Conservation (phyloP, 2,797 vertebrate species). For the Pseudocheirus occidentalis region DNA sequence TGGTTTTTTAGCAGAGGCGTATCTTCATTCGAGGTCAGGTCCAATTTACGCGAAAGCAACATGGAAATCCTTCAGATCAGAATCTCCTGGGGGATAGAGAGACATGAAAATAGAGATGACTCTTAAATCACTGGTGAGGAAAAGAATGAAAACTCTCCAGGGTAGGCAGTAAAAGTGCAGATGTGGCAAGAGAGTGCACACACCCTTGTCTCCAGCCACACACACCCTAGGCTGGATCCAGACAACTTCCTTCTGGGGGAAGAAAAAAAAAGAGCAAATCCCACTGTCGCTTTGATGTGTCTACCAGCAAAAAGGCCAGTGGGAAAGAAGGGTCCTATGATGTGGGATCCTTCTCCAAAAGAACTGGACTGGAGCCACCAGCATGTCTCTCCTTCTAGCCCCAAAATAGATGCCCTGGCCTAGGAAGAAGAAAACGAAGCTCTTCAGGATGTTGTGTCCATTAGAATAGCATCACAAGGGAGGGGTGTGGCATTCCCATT, state of each 20-base stretch:
- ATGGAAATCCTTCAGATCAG: background rate
- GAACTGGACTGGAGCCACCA: constrained; percentile 30
- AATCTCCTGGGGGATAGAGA: background rate
- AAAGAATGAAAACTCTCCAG: constrained; percentile 15
- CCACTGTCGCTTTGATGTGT: constrained; percentile 52
- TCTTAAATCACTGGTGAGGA: background rate
- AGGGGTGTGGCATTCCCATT: background rate
- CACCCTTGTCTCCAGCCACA: constrained; percentile 12
- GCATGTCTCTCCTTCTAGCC: constrained; percentile 69
- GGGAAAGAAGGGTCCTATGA: constrained; percentile 60
- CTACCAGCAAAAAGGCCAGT: constrained; percentile 18
- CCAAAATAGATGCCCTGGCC: constrained; percentile 72
- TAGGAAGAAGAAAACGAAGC: constrained; percentile 56
- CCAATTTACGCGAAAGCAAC: constrained; percentile 33
- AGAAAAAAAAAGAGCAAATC: constrained; percentile 49
- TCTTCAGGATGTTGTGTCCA: constrained; percentile 57
- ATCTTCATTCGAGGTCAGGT: constrained; percentile 39
- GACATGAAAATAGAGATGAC: background rate
- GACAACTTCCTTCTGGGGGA: constrained; percentile 61
- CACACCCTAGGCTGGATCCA: constrained; percentile 31
- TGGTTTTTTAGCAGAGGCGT: constrained; percentile 18
- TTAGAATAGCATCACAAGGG: constrained; percentile 48
- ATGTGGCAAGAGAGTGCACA: constrained; percentile 50
- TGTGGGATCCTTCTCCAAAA: constrained; percentile 67
- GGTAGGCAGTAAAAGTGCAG: constrained; percentile 15